Base-by-base conservation (phyloP, 2,113 vertebrate genomes). In the Thalassoma bifasciatum region DNA sequence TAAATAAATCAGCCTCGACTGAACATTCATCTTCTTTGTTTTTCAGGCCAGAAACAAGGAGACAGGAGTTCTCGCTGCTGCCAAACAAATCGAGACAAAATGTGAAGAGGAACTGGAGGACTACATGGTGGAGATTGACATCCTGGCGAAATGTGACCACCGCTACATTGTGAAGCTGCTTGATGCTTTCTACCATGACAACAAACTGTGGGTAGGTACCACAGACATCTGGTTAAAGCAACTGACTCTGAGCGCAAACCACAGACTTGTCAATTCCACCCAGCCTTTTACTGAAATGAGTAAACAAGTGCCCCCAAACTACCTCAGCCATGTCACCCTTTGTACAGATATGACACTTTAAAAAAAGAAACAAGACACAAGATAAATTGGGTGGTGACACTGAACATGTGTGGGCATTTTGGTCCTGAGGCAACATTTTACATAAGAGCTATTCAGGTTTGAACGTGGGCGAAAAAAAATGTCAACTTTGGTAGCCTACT, bases 71-170 rank as follows among this genome's bases (percentile, higher is more conserved):
- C 74, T 99, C 71, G 98, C 98, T 0, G 98, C 98, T 4, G 98
- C 98, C 82, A 99, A 99, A 90, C 96, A 99, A 54, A 99, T 99
- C 0, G 96, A 99, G 86, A 98, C 98, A 1, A 98, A 98, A 88
- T 95, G 88, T 0, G 98, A 99, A 77, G 98, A 99, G 54, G 98
- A 99, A 74, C 91, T 99, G 91, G 97, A 99, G 84, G 98, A 99
- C 89, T 99, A 99, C 89, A 97, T 97, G 5, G 96, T 99, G 24
- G 98, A 99, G 93, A 99, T 99, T 0, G 98, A 99, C 81, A 97
- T 99, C 89, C 92, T 99, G 79, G 98, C 97, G 0, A 96, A 96
- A 69, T 99, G 98, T 0, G 89, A 98, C 66, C 97, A 99, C 82
- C 93, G n/a, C 19, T 96, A 97, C 92, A 99, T 99, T 0, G 97